These are phyloP conservation scores for Anabas testudineus DNA, from an alignment of 2,797 vertebrate genomes.

Conservation along the genomic window DNA sequence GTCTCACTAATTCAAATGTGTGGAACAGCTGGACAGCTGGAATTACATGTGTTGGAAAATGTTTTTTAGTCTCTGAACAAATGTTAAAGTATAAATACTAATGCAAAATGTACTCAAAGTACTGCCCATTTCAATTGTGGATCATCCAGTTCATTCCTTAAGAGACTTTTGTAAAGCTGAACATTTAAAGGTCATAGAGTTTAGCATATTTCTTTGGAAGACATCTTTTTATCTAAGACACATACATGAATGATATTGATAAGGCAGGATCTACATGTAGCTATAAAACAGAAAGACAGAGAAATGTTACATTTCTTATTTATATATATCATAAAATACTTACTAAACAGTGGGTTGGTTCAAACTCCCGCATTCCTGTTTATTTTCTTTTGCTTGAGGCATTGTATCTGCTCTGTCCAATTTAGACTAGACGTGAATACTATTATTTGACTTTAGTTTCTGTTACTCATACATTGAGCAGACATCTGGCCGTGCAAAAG, in stretches of 20 bases:
- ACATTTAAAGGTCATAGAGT: neutral
- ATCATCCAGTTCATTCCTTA: neutral
- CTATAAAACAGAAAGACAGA: conserved; percentile 28
- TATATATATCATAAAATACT: conserved; percentile 9
- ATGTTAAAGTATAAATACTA: no score
- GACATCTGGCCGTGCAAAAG: conserved; percentile 69
- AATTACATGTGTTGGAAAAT: neutral
- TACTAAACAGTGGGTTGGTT: no score
- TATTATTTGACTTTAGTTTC: conserved; percentile 49
- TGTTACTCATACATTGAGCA: conserved; percentile 71
- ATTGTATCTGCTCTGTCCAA: conserved; percentile 38
- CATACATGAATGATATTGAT: neutral
- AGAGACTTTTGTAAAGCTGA: neutral
- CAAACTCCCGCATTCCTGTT: conserved; percentile 17
- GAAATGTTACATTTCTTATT: conserved; percentile 22
- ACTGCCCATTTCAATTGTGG: neutral
- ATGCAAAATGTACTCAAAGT: neutral
- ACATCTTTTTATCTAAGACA: neutral
- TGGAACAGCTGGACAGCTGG: neutral
- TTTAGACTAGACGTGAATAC: neutral
- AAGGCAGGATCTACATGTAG: neutral
- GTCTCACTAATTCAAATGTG: neutral
- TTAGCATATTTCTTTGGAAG: neutral
- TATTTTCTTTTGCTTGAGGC: conserved; percentile 10
- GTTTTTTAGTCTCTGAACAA: neutral